Conservation (phyloP, 1,140 invertebrate species). For the Glossosoma conforme region DNA sequence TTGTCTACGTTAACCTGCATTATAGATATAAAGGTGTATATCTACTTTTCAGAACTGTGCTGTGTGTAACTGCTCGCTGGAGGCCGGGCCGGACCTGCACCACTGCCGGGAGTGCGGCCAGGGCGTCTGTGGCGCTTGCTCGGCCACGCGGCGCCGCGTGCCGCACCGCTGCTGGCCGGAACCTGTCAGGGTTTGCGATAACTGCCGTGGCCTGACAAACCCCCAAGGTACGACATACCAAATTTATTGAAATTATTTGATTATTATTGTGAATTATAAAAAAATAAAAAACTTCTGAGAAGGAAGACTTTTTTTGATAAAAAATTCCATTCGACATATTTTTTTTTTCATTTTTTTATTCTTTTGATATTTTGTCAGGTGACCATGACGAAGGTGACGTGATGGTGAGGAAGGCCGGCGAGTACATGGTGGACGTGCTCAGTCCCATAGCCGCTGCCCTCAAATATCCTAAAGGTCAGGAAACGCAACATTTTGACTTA, state of each 20-base stretch:
- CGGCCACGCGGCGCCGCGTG: constrained; percentile 8
- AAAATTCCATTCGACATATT: too few species aligned
- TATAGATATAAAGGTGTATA: too few species aligned
- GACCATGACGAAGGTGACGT: constrained; percentile 20
- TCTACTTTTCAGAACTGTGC: too few species aligned
- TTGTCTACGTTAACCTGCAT: too few species aligned
- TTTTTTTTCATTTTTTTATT: too few species aligned
- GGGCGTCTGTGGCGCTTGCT: constrained; percentile 25
- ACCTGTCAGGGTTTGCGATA: constrained; percentile 21
- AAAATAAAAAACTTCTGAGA: too few species aligned
- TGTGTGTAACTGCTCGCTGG: constrained; percentile 20
- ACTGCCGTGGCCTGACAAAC: constrained; percentile 13
- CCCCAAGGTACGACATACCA: too few species aligned
- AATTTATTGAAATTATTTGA: too few species aligned
- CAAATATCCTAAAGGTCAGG: constrained; percentile 26
- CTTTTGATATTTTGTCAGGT: too few species aligned
- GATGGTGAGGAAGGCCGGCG: constrained; percentile 22
- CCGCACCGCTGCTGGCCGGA: constrained; percentile 24
- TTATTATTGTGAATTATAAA: too few species aligned
- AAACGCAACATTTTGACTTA: too few species aligned
- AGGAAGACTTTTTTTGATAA: too few species aligned
- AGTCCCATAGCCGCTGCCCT: constrained; percentile 20
- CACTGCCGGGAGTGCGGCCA: constrained; percentile 27
- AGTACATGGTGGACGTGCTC: constrained; percentile 15
- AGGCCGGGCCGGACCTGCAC: constrained; percentile 21